These are phyloP conservation scores for Lineus longissimus DNA, from an alignment of 1,140 invertebrate genomes.

Conservation along the genomic window DNA sequence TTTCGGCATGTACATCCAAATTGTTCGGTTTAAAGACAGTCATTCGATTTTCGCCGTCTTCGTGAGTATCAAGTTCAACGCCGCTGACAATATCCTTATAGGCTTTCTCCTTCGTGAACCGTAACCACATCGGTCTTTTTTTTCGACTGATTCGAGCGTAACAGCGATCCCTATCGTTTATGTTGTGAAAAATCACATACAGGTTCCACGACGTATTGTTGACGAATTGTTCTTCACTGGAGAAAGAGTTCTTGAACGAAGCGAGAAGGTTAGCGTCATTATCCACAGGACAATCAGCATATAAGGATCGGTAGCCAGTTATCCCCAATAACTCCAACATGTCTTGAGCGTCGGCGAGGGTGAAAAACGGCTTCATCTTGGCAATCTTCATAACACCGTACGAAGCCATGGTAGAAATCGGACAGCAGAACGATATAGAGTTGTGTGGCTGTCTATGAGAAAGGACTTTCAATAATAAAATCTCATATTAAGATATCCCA, in stretches of 20 bases:
- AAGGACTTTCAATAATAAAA: too few species aligned
- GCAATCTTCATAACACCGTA: neutral
- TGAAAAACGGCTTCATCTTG: neutral
- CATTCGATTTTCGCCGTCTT: neutral
- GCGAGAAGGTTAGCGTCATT: neutral
- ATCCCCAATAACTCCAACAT: neutral
- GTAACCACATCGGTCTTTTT: neutral
- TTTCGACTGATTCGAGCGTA: neutral
- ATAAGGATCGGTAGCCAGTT: neutral
- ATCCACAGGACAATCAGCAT: neutral
- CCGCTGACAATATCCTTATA: neutral
- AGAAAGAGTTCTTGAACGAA: neutral
- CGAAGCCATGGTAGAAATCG: too few species aligned
- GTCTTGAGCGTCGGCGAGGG: neutral
- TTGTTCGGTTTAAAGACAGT: neutral
- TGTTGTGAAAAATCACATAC: conserved; percentile 1
- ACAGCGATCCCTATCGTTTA: neutral
- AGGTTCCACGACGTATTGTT: neutral
- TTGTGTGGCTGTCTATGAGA: too few species aligned
- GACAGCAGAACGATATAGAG: too few species aligned
- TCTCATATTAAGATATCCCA: too few species aligned
- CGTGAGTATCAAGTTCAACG: neutral
- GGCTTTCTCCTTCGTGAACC: neutral
- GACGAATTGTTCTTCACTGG: neutral
- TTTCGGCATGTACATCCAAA: neutral